Evolutionary conservation across 2,113 vertebrate genomes (phyloP).

Genomic region (Theristicus caerulescens): DNA sequence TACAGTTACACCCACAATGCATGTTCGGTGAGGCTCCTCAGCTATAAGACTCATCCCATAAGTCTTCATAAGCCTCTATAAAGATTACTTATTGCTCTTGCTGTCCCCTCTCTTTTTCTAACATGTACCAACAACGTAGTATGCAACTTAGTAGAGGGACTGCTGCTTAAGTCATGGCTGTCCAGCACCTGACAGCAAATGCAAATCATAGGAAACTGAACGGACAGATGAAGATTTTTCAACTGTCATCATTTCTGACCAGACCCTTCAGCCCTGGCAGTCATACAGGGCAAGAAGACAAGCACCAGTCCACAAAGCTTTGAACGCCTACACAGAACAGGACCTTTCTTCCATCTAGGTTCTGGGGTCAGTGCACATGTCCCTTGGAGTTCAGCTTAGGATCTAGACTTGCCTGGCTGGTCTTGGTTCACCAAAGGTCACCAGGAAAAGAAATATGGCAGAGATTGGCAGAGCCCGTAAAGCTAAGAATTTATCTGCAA

Average conservation of each 20-base stretch:
- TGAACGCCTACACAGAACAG: background rate
- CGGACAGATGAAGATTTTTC: background rate
- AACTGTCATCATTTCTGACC: background rate
- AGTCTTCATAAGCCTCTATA: background rate
- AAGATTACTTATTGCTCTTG: background rate
- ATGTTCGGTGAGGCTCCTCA: background rate
- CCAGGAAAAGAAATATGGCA: background rate
- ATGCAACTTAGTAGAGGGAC: background rate
- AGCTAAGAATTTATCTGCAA: background rate
- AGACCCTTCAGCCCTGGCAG: background rate
- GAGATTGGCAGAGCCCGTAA: background rate
- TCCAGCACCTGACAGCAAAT: background rate
- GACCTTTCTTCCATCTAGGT: background rate
- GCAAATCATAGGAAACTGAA: background rate
- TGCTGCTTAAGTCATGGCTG: background rate
- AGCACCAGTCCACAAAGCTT: background rate
- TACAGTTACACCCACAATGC: background rate
- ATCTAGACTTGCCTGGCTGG: background rate
- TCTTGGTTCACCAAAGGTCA: background rate
- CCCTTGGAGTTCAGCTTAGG: background rate
- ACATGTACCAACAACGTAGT: rapidly evolving
- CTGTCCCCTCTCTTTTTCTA: background rate
- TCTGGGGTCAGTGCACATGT: background rate
- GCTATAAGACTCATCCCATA: background rate
- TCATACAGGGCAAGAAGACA: background rate